These are phyloP conservation scores for Hafferia zeledoni DNA, from an alignment of 2,797 vertebrate species.

Conservation along the genomic window DNA sequence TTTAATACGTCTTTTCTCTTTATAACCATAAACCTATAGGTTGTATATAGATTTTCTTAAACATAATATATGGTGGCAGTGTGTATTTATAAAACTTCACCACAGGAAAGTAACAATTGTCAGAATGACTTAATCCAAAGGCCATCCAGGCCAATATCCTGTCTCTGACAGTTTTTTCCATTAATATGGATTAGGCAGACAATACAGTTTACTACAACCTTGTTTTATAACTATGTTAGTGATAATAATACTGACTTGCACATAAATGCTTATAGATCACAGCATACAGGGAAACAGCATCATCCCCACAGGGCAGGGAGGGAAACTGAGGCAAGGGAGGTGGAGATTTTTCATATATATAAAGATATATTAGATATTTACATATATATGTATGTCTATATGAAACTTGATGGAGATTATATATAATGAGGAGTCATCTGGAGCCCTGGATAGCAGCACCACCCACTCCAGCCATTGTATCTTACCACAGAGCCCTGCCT, in stretches of 20 bases:
- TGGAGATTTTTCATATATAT: not conserved
- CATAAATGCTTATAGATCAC: not conserved
- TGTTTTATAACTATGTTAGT: not conserved
- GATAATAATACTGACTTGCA: not conserved
- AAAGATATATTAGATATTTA: not conserved
- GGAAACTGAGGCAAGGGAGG: not conserved
- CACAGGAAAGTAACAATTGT: not conserved
- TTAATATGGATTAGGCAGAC: constrained; percentile 28
- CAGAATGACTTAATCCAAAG: not conserved
- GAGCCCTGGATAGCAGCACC: not conserved
- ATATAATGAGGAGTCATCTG: not conserved
- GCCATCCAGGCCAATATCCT: constrained; percentile 8
- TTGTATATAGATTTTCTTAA: constrained; percentile 6
- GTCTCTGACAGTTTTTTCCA: not conserved
- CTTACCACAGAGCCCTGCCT: not conserved
- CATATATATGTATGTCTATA: not conserved
- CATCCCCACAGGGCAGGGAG: not conserved
- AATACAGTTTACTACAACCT: constrained; percentile 9
- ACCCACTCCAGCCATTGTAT: not conserved
- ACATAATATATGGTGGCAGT: not conserved
- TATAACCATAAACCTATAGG: not conserved
- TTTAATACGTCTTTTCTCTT: constrained; percentile 25
- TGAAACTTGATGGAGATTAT: not conserved
- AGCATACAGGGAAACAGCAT: not conserved
- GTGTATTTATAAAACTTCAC: constrained; percentile 38